These are phyloP conservation scores for Ophthalmolycus amberensis DNA, from an alignment of 2,113 vertebrate genomes.

Conservation along the genomic window DNA sequence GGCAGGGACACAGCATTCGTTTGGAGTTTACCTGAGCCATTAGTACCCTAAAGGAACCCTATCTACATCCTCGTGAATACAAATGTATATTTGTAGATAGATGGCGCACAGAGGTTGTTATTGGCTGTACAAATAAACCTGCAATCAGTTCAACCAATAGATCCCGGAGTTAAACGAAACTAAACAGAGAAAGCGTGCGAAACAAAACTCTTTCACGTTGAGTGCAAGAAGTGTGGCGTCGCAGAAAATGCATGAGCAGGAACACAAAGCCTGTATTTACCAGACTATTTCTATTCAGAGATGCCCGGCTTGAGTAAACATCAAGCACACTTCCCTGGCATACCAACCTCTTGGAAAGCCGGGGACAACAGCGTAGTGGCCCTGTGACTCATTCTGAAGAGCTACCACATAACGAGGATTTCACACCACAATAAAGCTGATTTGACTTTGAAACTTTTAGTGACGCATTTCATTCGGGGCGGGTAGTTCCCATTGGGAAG, in stretches of 20 bases:
- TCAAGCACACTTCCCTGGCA: conserved; percentile 17
- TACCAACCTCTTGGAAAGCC: conserved; percentile 11
- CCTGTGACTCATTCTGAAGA: conserved; percentile 39
- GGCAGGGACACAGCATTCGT: not conserved
- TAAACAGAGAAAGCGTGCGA: conserved; percentile 1
- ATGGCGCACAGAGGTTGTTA: not conserved
- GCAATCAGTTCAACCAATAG: not conserved
- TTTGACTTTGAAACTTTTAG: conserved; percentile 51
- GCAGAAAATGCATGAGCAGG: conserved; percentile 13
- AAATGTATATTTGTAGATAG: not conserved
- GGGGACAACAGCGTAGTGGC: not conserved
- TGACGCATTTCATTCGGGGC: conserved; percentile 20
- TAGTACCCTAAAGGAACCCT: not conserved
- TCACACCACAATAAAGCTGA: conserved; percentile 5
- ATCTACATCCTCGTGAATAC: not conserved
- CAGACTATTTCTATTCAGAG: conserved; percentile 52
- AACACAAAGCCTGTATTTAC: conserved; percentile 40
- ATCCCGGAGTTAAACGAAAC: not conserved
- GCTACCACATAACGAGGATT: conserved; percentile 13
- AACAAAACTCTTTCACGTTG: conserved; percentile 1
- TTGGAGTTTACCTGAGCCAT: not conserved
- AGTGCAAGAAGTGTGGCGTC: not conserved
- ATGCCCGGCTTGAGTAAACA: conserved; percentile 22
- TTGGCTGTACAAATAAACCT: not conserved
- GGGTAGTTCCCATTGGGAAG: conserved; percentile 36